Evolutionary conservation across 2,888 invertebrate species (phyloP), one percentile per base, ranked within the genome.

Genomic region (Amaurobius ferox): DNA sequence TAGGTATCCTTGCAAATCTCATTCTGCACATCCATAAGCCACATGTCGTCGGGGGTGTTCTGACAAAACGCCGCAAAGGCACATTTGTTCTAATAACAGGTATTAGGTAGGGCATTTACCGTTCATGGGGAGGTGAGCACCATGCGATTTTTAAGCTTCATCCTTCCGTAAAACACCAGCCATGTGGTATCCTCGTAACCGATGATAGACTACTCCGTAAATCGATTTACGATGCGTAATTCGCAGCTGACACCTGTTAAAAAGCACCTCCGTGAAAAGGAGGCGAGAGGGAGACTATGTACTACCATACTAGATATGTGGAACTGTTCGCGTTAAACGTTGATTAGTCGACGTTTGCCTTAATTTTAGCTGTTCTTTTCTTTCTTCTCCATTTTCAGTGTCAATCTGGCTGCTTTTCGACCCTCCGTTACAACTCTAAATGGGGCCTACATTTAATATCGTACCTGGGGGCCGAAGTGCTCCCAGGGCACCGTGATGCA

Each of bases 141-240:
- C 39, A 23, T 62, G 64, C 72, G 48, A 66, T 71, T 79, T 9
- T 48, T 79, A 66, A 66, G 55, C 67, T 62, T 48, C 73, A 67
- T 35, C 19, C 71, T 73, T 29, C 66, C 67, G 28, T 55, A 3
- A 19, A 30, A 26, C 3, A 19, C 0, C 9, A 29, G 55, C 48
- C 79, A 80, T 80, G 79, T 80, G 79, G 79, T 28, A 23, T 73
- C 19, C 48, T 66, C 32, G 55, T 35, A 66, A 73, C 30, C 39
- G 73, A 55, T 67, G 66, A 48, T 73, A n/a, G 23, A 39, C 16
- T 30, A 16, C 23, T 16, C 64, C 28, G 40, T 44, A n/a, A 26
- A 55, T 55, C 55, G 55, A 55, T 55, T 55, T n/a, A 55, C 13
- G 11, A 5, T n/a, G 44, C 44, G 6, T 44, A 44, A 44, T n/a